These are phyloP conservation scores for Bilobella aurantiaca DNA, from an alignment of 1,140 invertebrate genomes.

Conservation along the genomic window DNA sequence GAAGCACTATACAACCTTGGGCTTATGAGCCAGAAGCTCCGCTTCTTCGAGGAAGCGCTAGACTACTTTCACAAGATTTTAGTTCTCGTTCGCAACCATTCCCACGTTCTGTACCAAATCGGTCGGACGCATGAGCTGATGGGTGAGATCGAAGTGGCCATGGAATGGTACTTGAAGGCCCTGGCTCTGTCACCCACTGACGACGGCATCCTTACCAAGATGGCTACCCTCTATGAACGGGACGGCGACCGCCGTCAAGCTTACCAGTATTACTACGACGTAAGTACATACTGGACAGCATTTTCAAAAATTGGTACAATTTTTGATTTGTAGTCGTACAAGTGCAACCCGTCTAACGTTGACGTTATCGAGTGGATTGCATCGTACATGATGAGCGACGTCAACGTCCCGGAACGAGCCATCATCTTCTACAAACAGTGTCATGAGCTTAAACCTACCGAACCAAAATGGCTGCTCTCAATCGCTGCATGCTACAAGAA, in stretches of 20 bases:
- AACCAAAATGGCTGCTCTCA: conserved; percentile 73
- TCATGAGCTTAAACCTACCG: conserved; percentile 70
- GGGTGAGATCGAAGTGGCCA: conserved; percentile 63
- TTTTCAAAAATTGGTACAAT: not conserved
- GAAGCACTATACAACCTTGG: conserved; percentile 88
- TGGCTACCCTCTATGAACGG: conserved; percentile 73
- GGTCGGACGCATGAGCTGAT: conserved; percentile 67
- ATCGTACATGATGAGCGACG: conserved; percentile 72
- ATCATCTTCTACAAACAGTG: conserved; percentile 78
- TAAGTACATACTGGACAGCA: conserved; percentile 41
- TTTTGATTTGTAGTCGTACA: conserved; percentile 54
- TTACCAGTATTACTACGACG: conserved; percentile 83
- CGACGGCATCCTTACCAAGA: conserved; percentile 64
- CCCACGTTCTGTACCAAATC: conserved; percentile 76
- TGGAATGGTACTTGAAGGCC: conserved; percentile 73
- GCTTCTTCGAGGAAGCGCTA: conserved; percentile 60
- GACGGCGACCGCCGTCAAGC: conserved; percentile 82
- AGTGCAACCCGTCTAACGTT: conserved; percentile 79
- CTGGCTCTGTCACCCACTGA: conserved; percentile 74
- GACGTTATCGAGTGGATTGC: conserved; percentile 84
- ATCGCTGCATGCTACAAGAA: conserved; percentile 72
- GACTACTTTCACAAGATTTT: conserved; percentile 74
- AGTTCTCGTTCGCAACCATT: conserved; percentile 62
- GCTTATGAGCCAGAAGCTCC: conserved; percentile 59
- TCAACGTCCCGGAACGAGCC: conserved; percentile 81